These are phyloP conservation scores for Alethe castanea DNA, from an alignment of 2,113 vertebrate genomes.

Conservation along the genomic window DNA sequence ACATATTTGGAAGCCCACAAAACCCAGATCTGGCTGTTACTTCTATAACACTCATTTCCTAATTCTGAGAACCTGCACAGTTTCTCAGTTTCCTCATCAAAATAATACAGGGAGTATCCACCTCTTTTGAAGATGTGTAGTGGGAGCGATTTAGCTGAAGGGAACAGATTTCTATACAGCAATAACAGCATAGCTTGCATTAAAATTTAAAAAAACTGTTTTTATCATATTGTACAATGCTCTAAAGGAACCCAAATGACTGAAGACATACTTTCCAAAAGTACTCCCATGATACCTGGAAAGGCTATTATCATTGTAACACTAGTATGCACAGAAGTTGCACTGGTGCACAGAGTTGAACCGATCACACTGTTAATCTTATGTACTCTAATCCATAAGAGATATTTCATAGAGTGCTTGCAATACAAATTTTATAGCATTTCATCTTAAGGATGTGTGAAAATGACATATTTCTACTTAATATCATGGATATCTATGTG, in stretches of 20 bases:
- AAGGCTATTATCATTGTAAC: neutral
- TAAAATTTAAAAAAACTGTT: neutral
- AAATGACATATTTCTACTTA: neutral
- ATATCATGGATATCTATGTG: neutral
- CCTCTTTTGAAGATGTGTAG: neutral
- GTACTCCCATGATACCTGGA: neutral
- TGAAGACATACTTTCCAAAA: neutral
- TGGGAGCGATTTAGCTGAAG: neutral
- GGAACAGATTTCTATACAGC: neutral
- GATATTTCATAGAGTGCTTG: neutral
- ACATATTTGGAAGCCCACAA: neutral
- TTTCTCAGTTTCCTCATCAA: slow-evolving; percentile 10
- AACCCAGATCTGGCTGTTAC: neutral
- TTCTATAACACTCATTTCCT: neutral
- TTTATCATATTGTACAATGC: neutral
- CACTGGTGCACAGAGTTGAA: neutral
- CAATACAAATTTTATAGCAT: neutral
- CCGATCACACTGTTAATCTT: neutral
- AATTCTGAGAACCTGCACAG: neutral
- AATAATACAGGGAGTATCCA: neutral
- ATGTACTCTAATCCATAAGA: neutral
- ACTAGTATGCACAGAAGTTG: neutral
- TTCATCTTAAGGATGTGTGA: neutral
- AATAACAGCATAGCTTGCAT: neutral
- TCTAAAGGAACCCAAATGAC: neutral